Evolutionary conservation across 2,888 invertebrate genomes (phyloP).

Genomic region (Cactoblastis cactorum): DNA sequence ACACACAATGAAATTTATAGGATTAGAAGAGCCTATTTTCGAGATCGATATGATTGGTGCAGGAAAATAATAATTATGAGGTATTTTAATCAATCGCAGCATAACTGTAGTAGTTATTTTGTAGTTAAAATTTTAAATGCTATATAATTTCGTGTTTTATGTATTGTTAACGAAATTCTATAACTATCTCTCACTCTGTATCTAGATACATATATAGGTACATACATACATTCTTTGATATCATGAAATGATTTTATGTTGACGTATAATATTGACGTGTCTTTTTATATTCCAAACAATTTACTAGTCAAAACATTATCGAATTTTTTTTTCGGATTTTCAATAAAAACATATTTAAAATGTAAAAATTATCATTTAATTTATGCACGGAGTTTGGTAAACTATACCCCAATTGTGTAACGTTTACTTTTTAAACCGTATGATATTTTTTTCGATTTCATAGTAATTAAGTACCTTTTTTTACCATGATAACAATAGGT

Average conservation of each 20-base stretch:
- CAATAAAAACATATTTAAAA: no score
- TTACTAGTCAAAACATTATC: slow-evolving; percentile 1
- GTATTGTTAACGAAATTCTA: not conserved
- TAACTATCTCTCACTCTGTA: no score
- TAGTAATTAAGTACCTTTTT: no score
- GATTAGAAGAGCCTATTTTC: slow-evolving; percentile 1
- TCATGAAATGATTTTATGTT: not conserved
- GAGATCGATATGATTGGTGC: not conserved
- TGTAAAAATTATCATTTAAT: no score
- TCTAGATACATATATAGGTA: no score
- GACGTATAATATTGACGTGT: not conserved
- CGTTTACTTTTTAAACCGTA: no score
- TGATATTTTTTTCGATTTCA: no score
- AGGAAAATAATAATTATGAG: not conserved
- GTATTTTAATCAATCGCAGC: not conserved
- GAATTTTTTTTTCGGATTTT: not conserved
- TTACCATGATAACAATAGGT: no score
- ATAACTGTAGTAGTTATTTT: not conserved
- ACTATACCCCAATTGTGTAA: no score
- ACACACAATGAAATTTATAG: slow-evolving; percentile 1
- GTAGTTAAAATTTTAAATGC: not conserved
- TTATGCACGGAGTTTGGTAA: no score
- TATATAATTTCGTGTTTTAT: not conserved
- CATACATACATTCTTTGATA: no score
- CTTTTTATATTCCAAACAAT: not conserved